These are phyloP conservation scores for Eulemur macaco DNA, from an alignment of 2,113 vertebrate genomes.

Conservation along the genomic window DNA sequence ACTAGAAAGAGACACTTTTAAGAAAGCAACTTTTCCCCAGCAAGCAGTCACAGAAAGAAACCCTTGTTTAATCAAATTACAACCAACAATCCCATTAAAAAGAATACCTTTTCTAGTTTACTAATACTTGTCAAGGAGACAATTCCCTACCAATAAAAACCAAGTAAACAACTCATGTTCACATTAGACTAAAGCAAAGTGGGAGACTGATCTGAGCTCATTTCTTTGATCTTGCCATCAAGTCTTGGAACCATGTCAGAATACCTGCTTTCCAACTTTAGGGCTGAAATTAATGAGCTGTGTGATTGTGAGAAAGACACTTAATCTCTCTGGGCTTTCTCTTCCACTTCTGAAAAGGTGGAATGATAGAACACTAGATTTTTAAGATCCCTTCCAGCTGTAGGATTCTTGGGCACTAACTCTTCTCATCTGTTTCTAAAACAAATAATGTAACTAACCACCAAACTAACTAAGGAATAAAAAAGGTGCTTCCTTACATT, in stretches of 20 bases:
- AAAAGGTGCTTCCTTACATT: not conserved
- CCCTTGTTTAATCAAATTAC: not conserved
- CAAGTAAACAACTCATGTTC: not conserved
- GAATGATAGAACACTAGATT: not conserved
- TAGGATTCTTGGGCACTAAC: not conserved
- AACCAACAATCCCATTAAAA: not conserved
- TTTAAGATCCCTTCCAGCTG: not conserved
- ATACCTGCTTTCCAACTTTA: not conserved
- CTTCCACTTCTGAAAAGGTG: not conserved
- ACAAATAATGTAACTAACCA: slow-evolving; percentile 32
- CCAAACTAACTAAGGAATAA: not conserved
- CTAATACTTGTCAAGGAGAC: not conserved
- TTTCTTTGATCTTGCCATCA: not conserved
- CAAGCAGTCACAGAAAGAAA: slow-evolving; percentile 17
- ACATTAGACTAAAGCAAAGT: not conserved
- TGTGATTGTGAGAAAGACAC: not conserved
- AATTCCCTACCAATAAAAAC: not conserved
- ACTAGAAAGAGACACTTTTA: not conserved
- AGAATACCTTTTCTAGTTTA: slow-evolving; percentile 12
- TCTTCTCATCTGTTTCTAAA: not conserved
- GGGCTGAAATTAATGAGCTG: not conserved
- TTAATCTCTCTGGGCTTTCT: not conserved
- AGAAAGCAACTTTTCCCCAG: not conserved
- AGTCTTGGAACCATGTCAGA: not conserved
- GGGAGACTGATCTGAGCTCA: not conserved